Percentiles rank a stretch among this genome's conserved stretches.
Conservation (phyloP, 2,888 invertebrate species). For the Theristus sp. region DNA sequence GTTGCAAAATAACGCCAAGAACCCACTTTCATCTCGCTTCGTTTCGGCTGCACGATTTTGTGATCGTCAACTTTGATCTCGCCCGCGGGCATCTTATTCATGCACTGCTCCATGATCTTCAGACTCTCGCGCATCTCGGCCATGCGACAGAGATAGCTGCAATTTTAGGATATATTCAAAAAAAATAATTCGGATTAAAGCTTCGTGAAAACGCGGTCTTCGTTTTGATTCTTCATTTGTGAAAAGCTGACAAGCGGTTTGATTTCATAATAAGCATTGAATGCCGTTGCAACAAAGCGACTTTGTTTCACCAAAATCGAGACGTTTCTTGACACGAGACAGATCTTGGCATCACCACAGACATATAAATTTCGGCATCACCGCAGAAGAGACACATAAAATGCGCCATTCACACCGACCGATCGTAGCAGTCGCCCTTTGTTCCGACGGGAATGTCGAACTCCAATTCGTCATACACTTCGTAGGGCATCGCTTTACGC, state of each 20-base stretch:
- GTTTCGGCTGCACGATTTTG: constrained; percentile 70
- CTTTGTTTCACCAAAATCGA: too few relatives aligned
- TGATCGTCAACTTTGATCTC: constrained; percentile 80
- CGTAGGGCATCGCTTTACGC: constrained; percentile 83
- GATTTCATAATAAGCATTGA: too few relatives aligned
- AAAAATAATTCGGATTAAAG: too few relatives aligned
- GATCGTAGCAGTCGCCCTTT: constrained; percentile 90
- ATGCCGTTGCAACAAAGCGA: too few relatives aligned
- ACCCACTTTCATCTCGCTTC: constrained; percentile 80
- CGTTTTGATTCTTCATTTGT: too few relatives aligned
- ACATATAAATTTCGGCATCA: too few relatives aligned
- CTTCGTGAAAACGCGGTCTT: too few relatives aligned
- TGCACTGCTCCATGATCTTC: constrained; percentile 78
- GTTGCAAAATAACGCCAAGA: background rate
- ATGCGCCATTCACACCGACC: too few relatives aligned
- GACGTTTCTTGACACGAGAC: too few relatives aligned
- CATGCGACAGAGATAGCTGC: constrained; percentile 54
- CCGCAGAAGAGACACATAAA: too few relatives aligned
- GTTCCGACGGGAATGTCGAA: constrained; percentile 91
- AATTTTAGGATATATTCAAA: background rate
- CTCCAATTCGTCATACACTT: constrained; percentile 76
- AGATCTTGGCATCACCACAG: too few relatives aligned
- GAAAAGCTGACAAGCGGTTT: too few relatives aligned
- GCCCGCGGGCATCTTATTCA: constrained; percentile 90
- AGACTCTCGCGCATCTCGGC: constrained; percentile 71